phyloP scores from a whole-genome alignment of 2,888 invertebrate genomes.

The Pheosia tremula region DNA sequence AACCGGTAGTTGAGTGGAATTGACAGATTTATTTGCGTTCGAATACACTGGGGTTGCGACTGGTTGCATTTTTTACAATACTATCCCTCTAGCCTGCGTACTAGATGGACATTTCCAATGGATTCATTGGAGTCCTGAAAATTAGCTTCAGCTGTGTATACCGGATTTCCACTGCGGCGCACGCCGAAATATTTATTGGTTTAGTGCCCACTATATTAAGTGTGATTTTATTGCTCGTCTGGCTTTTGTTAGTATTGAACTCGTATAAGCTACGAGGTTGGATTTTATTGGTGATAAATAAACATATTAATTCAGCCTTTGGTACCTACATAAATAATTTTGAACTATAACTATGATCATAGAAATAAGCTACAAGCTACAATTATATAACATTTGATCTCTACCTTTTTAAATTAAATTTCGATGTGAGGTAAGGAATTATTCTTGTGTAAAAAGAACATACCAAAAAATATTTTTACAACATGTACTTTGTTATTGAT shows the following conservation, averaged over 20 bases:
- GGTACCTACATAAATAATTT: background rate
- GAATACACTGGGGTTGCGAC: slow-evolving; percentile 71
- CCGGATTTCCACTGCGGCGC: slow-evolving; percentile 35
- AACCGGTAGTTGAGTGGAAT: slow-evolving; percentile 77
- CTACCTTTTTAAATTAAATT: too few relatives aligned
- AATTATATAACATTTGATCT: too few relatives aligned
- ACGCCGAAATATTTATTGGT: slow-evolving; percentile 36
- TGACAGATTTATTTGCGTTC: slow-evolving; percentile 82
- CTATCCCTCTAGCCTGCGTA: slow-evolving; percentile 25
- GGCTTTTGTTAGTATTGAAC: slow-evolving; percentile 13
- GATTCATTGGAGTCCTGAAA: slow-evolving; percentile 43
- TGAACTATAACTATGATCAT: too few relatives aligned
- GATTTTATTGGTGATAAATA: background rate
- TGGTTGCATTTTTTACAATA: slow-evolving; percentile 74
- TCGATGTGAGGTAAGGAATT: too few relatives aligned
- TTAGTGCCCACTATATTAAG: slow-evolving; percentile 22
- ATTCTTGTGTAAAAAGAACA: too few relatives aligned
- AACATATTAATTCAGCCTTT: background rate
- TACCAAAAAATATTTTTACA: too few relatives aligned
- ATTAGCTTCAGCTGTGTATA: slow-evolving; percentile 37
- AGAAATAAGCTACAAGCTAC: too few relatives aligned
- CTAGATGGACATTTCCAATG: slow-evolving; percentile 35
- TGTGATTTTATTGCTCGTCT: slow-evolving; percentile 19
- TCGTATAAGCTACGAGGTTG: background rate
- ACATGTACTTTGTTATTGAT: too few relatives aligned